A percentile compares a stretch with the other conserved stretches of the same genome.
phyloP scores from a whole-genome alignment of 2,113 vertebrate species.

The Pangasianodon gigas region DNA sequence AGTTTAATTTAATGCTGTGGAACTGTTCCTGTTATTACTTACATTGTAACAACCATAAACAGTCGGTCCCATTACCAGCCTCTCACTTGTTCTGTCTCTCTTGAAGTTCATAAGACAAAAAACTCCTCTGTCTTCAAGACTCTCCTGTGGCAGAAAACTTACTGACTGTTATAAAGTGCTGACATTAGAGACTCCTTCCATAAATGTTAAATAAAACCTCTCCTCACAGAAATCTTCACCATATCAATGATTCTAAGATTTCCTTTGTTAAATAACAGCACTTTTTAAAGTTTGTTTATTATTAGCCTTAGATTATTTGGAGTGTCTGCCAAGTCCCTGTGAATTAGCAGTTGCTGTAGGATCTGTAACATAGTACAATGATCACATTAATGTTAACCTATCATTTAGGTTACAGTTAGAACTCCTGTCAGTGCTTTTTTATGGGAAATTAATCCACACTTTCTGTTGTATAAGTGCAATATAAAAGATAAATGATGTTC shows the following conservation, averaged over 20 bases:
- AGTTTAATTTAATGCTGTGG: background rate
- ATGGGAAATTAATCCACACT: background rate
- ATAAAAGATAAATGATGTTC: background rate
- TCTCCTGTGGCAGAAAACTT: background rate
- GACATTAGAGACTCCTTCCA: background rate
- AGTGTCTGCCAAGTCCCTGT: background rate
- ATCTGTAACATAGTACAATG: background rate
- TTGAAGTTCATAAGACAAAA: background rate
- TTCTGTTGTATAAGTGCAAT: background rate
- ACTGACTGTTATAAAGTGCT: background rate
- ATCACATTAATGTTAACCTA: background rate
- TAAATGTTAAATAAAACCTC: background rate
- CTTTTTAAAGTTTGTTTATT: background rate
- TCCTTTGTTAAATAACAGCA: background rate
- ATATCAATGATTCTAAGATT: background rate
- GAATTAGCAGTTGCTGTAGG: background rate
- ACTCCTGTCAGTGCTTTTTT: background rate
- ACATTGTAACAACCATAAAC: background rate
- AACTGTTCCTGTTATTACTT: background rate
- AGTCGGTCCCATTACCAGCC: background rate
- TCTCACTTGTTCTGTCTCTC: background rate
- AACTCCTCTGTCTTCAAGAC: background rate
- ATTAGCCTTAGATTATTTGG: background rate
- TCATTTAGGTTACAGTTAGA: background rate
- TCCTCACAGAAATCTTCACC: background rate